These are phyloP conservation scores for Lissocephala sabroskyi DNA, from an alignment of 2,888 invertebrate genomes.

Conservation along the genomic window DNA sequence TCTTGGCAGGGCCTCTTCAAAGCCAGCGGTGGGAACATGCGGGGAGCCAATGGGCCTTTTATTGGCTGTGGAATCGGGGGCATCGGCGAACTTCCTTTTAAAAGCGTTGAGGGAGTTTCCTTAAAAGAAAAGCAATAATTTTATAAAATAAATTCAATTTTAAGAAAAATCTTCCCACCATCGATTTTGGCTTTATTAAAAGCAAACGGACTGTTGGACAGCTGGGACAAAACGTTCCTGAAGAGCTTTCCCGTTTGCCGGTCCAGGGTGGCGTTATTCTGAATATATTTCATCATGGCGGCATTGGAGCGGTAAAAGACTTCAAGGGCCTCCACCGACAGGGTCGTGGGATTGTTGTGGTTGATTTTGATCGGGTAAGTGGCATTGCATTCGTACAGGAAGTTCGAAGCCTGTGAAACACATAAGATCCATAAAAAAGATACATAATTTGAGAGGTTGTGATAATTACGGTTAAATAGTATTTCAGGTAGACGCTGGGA, in stretches of 20 bases:
- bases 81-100: slow-evolving; percentile 40
- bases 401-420: slow-evolving; percentile 78
- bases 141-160: background rate
- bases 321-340: slow-evolving; percentile 92
- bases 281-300: slow-evolving; percentile 89
- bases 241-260: slow-evolving; percentile 77
- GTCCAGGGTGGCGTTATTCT: slow-evolving; percentile 79
- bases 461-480: slow-evolving; percentile 79
- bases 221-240: slow-evolving; percentile 73
- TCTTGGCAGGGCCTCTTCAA: too few relatives aligned
- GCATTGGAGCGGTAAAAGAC: slow-evolving; percentile 89
- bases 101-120: slow-evolving; percentile 47
- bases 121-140: too few relatives aligned
- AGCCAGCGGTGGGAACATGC: too few relatives aligned
- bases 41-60: slow-evolving; percentile 46
- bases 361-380: slow-evolving; percentile 89
- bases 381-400: slow-evolving; percentile 85
- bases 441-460: background rate
- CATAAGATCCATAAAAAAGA: background rate
- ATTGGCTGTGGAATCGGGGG: background rate
- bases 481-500: slow-evolving; percentile 82
- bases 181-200: slow-evolving; percentile 72
- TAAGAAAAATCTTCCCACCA: slow-evolving; percentile 37
- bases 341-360: slow-evolving; percentile 86
- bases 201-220: slow-evolving; percentile 74